Base-by-base conservation (phyloP, 2,113 vertebrate species). In the Daboia siamensis region DNA sequence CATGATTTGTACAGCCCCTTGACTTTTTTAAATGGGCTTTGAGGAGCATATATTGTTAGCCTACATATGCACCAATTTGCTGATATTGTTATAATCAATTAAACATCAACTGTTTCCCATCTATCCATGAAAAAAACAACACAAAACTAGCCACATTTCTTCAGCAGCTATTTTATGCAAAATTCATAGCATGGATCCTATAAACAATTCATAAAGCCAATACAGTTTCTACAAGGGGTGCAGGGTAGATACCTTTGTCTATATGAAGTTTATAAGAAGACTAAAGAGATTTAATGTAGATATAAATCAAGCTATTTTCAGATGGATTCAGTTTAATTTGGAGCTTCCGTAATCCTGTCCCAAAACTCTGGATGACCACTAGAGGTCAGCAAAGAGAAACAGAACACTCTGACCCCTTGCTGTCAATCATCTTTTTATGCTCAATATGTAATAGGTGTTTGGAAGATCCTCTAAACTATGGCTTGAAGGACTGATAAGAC, bases 151-250 rank as follows among this genome's bases (percentile, higher is more conserved):
- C 90, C 94, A 93, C 92, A 94, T 95, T 94, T 91, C 90, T 91
- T 94, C 94, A 87, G 92, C 87, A 92, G 95, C 92, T 96, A 94
- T 97, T 97, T 97, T 97, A 98, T 97, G 94, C 95, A 97, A 96
- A 97, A 97, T 97, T 97, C 87, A 93, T 96, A 92, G 94, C 95
- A 89, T 91, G 96, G 97, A 95, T 97, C 96, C 95, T 92, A 97
- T 98, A 96, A 97, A 98, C 96, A 97, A 98, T 98, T 98, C 95
- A 98, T 98, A 95, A 97, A 96, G 97, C 96, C 95, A 97, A 96
- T 91, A 96, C 33, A 95, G 97, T 90, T 92, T 93, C 52, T 95
- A 94, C 94, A 92, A 94, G 92, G 93, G 61, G 92, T 89, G 91
- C 69, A 94, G 94, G 93, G 92, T 93, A 93, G 91, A 93, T 90